Conservation (phyloP, 1,140 invertebrate species). For the Drosophila prosaltans region DNA sequence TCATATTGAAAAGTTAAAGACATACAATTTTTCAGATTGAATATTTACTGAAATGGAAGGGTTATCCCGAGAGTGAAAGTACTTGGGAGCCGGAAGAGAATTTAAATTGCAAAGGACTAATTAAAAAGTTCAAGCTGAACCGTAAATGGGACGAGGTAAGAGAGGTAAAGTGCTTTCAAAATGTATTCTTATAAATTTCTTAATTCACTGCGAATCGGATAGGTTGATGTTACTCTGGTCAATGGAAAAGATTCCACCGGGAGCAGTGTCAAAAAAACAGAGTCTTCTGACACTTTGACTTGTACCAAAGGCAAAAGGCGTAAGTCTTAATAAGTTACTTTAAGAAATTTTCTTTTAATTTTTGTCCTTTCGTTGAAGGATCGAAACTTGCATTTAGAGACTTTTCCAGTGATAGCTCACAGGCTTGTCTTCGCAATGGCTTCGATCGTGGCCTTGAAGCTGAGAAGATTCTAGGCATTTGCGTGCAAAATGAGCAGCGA, state of each 20-base stretch:
- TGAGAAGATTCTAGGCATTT: background rate
- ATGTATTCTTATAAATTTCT: no score
- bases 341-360: no score
- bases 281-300: no score
- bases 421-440: background rate
- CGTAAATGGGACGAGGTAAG: background rate
- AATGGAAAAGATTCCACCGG: no score
- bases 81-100: background rate
- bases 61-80: background rate
- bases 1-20: background rate
- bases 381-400: no score
- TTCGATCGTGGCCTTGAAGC: background rate
- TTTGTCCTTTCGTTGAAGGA: no score
- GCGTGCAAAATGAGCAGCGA: background rate
- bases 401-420: background rate
- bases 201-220: no score
- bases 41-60: slow-evolving; percentile 7
- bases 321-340: no score
- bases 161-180: no score
- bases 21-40: background rate
- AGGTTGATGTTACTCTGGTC: no score
- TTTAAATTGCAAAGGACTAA: background rate
- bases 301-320: no score
- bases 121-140: background rate
- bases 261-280: no score